Conservation (phyloP, 2,888 invertebrate species). For the Tenthredo livida region DNA sequence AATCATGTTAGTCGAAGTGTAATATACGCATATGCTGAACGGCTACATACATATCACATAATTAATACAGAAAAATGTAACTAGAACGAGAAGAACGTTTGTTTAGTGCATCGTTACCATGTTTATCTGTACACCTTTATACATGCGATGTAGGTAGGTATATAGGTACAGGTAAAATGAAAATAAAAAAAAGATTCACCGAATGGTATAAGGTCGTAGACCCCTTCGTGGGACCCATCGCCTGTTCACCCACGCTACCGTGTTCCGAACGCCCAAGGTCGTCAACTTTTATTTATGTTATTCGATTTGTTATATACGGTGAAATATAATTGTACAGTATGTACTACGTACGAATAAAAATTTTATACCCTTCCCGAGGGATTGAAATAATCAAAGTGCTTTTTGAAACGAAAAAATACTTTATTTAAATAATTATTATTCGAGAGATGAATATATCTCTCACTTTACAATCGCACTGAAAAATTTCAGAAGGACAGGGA, state of each 20-base stretch:
- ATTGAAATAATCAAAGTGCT: not conserved
- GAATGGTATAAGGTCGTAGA: constrained; percentile 41
- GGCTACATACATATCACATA: not conserved
- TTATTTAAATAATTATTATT: not conserved
- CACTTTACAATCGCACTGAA: too few relatives aligned
- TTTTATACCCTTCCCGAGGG: not conserved
- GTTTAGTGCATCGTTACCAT: constrained; percentile 10
- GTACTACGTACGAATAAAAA: not conserved
- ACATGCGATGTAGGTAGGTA: not conserved
- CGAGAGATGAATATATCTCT: not conserved
- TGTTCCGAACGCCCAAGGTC: constrained; percentile 33
- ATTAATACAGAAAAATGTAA: constrained; percentile 12
- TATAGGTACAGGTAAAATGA: not conserved
- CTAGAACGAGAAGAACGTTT: not conserved
- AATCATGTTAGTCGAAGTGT: not conserved
- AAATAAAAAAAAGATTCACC: constrained; percentile 10
- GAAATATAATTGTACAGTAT: not conserved
- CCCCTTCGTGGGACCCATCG: constrained; percentile 29
- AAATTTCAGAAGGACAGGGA: too few relatives aligned
- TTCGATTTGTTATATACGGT: constrained; percentile 20
- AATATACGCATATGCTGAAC: not conserved
- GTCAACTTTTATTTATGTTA: constrained; percentile 45
- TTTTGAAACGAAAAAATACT: constrained; percentile 1
- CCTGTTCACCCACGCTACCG: constrained; percentile 33
- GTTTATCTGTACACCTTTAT: not conserved